Evolutionary conservation across 2,888 invertebrate genomes (phyloP).

Genomic region (Neuroscelio doddi): DNA sequence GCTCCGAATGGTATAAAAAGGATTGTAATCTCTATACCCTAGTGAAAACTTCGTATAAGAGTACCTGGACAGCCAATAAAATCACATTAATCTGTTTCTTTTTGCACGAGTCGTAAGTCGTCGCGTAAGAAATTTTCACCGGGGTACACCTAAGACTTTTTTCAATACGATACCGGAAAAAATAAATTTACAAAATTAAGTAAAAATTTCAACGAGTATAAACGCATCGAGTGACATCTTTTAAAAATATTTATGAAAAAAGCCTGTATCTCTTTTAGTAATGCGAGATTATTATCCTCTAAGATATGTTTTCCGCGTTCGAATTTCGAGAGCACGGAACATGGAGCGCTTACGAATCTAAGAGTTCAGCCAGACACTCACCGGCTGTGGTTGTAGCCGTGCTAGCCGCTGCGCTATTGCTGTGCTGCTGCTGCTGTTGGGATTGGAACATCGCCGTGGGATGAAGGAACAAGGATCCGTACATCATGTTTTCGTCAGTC

Average conservation of each 20-base stretch:
- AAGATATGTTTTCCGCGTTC: neutral
- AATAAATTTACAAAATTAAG: too few relatives aligned
- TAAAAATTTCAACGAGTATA: too few relatives aligned
- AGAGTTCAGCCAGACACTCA: slow-evolving; percentile 72
- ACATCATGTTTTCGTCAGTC: slow-evolving; percentile 73
- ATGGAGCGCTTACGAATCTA: slow-evolving; percentile 65
- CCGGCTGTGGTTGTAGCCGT: slow-evolving; percentile 71
- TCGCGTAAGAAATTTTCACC: neutral
- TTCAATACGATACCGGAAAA: neutral
- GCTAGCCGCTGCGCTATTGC: slow-evolving; percentile 62
- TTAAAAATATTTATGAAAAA: too few relatives aligned
- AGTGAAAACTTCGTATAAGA: neutral
- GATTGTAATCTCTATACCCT: slow-evolving; percentile 30
- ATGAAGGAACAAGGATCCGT: slow-evolving; percentile 71
- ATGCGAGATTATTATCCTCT: too few relatives aligned
- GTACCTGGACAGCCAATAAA: neutral
- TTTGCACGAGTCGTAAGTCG: neutral
- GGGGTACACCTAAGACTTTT: neutral
- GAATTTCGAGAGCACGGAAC: slow-evolving; percentile 46
- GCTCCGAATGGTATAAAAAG: slow-evolving; percentile 4
- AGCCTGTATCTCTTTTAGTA: too few relatives aligned
- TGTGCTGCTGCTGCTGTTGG: slow-evolving; percentile 67
- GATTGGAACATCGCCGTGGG: slow-evolving; percentile 76
- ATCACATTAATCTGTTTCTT: neutral
- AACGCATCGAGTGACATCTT: too few relatives aligned